Percentiles rank a stretch among this genome's conserved stretches.
phyloP scores from a whole-genome alignment of 1,140 invertebrate genomes.

The Drosophila serrata region DNA sequence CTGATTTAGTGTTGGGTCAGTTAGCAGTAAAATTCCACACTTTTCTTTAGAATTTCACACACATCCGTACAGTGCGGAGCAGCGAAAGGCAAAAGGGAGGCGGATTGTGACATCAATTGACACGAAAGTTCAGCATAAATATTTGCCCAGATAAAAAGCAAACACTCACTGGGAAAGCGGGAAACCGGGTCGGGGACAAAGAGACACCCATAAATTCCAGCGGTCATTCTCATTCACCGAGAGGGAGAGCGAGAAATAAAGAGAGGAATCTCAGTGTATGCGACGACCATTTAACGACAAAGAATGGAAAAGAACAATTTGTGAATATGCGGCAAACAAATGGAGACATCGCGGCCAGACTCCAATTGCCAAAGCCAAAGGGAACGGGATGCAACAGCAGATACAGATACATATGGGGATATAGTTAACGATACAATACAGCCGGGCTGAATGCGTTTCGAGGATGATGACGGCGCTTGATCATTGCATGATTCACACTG shows the following conservation, averaged over 20 bases:
- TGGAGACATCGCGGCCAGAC: constrained; percentile 80
- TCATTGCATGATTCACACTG: constrained; percentile 8
- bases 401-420: constrained; percentile 6
- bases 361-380: constrained; percentile 65
- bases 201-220: constrained; percentile 79
- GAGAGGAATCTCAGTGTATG: constrained; percentile 14
- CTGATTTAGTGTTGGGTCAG: constrained; percentile 78
- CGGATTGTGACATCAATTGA: constrained; percentile 82
- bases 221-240: constrained; percentile 62
- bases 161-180: constrained; percentile 31
- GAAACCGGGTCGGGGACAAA: constrained; percentile 13
- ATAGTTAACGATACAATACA: neutral
- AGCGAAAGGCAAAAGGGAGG: constrained; percentile 6
- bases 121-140: constrained; percentile 82
- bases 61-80: constrained; percentile 7
- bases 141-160: constrained; percentile 78
- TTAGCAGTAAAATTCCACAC: constrained; percentile 76
- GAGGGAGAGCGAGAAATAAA: neutral
- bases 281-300: constrained; percentile 75
- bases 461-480: constrained; percentile 2
- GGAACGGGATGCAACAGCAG: constrained; percentile 31
- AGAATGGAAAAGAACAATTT: constrained; percentile 80
- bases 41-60: constrained; percentile 80
- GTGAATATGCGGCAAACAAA: constrained; percentile 81
- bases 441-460: neutral